These are phyloP conservation scores for Bradypodion pumilum DNA, from an alignment of 2,797 vertebrate genomes.

Conservation along the genomic window DNA sequence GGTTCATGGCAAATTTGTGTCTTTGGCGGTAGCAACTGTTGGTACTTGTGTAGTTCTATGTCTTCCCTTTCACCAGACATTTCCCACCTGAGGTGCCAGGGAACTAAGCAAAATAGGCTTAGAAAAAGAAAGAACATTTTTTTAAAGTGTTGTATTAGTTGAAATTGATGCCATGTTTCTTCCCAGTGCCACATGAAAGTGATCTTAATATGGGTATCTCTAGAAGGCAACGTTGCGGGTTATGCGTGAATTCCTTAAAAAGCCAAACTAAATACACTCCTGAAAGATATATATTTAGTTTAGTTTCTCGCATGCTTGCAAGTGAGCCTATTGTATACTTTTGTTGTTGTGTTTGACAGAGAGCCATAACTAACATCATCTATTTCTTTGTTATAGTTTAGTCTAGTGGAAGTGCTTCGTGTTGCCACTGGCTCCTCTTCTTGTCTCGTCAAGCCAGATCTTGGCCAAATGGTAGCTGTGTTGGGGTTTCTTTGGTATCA, in stretches of 20 bases:
- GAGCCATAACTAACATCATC: conserved; percentile 25
- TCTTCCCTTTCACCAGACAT: neutral
- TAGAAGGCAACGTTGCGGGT: conserved; percentile 28
- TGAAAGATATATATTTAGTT: conserved; percentile 47
- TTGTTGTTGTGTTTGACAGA: conserved; percentile 30
- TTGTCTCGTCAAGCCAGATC: conserved; percentile 36
- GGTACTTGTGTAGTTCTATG: neutral
- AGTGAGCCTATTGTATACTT: conserved; percentile 40
- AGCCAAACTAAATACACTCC: conserved; percentile 29
- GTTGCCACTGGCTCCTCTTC: conserved; percentile 37
- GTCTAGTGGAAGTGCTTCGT: conserved; percentile 16
- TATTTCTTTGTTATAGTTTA: conserved; percentile 46
- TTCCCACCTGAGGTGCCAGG: neutral
- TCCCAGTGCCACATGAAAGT: conserved; percentile 37
- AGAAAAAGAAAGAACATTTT: neutral
- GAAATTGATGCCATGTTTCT: conserved; percentile 17
- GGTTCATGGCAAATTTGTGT: neutral
- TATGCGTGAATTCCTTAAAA: conserved; percentile 28
- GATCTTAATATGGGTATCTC: neutral
- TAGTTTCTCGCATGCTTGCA: conserved; percentile 38
- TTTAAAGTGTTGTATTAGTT: neutral
- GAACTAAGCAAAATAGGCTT: neutral
- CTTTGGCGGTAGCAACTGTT: no score
- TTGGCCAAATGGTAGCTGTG: neutral
- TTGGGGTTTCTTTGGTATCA: conserved; percentile 19